Conservation (phyloP, 2,888 invertebrate species). For the Heteromyza rotundicornis region DNA sequence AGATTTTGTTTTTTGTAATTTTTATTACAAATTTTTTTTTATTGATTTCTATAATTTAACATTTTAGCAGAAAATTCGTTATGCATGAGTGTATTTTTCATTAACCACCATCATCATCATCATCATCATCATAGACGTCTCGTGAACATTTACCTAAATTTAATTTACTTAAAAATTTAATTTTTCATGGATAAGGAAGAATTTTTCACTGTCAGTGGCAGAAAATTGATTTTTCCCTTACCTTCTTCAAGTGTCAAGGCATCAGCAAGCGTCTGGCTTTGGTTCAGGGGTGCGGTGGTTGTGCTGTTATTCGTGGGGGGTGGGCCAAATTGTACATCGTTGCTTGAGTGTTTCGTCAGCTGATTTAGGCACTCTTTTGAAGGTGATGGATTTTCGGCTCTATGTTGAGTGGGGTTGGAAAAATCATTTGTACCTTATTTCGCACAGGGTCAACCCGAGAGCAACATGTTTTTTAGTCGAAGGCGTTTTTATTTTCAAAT, state of each 20-base stretch:
- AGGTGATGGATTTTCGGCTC: too few relatives aligned
- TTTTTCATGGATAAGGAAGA: background rate
- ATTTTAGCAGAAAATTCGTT: slow-evolving; percentile 25
- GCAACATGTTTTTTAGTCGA: too few relatives aligned
- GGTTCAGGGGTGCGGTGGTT: background rate
- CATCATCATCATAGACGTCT: too few relatives aligned
- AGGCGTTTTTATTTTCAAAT: too few relatives aligned
- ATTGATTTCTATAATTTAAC: slow-evolving; percentile 6
- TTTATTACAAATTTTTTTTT: slow-evolving; percentile 6
- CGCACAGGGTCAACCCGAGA: too few relatives aligned
- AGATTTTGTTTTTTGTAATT: slow-evolving; percentile 7
- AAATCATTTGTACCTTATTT: too few relatives aligned
- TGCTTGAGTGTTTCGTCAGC: too few relatives aligned
- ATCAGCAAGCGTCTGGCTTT: background rate
- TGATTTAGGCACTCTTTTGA: too few relatives aligned
- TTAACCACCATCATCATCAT: background rate
- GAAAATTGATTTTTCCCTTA: slow-evolving; percentile 44
- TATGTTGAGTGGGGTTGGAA: too few relatives aligned
- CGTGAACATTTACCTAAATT: too few relatives aligned
- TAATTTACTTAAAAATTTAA: too few relatives aligned
- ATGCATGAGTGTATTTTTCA: slow-evolving; percentile 17
- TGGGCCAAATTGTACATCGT: slow-evolving; percentile 5
- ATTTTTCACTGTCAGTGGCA: slow-evolving; percentile 19
- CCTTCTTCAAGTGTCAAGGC: slow-evolving; percentile 1
- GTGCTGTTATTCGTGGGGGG: background rate